A percentile compares a stretch with the other conserved stretches of the same genome.
phyloP scores from a whole-genome alignment of 2,797 vertebrate species.

The Microchirus variegatus region DNA sequence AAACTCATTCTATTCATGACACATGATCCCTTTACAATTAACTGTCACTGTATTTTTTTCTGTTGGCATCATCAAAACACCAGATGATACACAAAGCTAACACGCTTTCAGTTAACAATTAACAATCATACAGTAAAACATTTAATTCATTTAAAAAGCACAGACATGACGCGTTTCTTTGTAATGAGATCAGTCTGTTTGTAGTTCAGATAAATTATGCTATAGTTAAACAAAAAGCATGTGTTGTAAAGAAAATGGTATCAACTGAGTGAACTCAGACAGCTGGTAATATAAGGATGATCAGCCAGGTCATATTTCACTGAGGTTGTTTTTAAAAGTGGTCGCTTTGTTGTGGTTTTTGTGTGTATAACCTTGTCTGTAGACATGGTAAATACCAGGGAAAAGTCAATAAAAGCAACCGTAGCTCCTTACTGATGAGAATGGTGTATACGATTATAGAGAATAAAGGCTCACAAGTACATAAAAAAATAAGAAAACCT shows the following conservation, averaged over 20 bases:
- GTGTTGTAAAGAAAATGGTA: background rate
- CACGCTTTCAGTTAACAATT: no score
- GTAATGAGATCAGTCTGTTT: background rate
- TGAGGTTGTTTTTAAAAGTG: no score
- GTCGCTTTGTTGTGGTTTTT: slow-evolving; percentile 34
- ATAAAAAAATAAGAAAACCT: background rate
- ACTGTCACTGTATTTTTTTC: no score
- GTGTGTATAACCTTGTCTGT: background rate
- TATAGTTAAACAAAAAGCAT: background rate
- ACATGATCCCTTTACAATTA: no score
- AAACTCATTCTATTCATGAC: no score
- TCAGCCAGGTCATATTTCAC: slow-evolving; percentile 16
- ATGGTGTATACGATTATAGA: background rate
- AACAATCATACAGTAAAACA: no score
- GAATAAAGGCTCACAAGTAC: background rate
- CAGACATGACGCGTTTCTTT: no score
- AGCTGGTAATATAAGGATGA: background rate
- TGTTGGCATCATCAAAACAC: no score
- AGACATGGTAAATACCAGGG: slow-evolving; percentile 8
- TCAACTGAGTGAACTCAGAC: background rate
- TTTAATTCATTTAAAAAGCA: no score
- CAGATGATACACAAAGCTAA: no score
- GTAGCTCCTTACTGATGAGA: slow-evolving; percentile 7
- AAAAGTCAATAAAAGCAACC: slow-evolving; percentile 10
- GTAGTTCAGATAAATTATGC: slow-evolving; percentile 2